Base-by-base conservation (phyloP, 2,888 invertebrate genomes). In the Tiliacea aurago region DNA sequence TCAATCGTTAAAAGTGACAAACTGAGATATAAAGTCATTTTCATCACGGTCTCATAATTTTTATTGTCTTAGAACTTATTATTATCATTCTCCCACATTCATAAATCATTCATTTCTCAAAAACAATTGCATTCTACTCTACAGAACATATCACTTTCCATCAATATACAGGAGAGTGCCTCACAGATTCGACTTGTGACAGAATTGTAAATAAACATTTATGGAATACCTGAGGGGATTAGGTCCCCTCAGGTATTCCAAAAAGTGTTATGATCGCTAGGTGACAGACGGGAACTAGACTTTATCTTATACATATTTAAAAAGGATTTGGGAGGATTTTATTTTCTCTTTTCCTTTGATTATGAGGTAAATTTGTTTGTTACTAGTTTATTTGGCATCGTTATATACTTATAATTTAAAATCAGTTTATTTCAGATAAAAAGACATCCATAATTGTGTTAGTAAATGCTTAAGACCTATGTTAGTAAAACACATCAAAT, bases 121-220 rank as follows among this genome's bases (percentile, higher is more conserved):
- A n/a, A 13, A 18, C 18, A 53, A 10, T 20, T 79, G 45, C 59
- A 28, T 47, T 53, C 28, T 9, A 4, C 37, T 37, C 37, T 37
- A 23, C 20, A 33, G 28, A 43, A 45, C 53, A 15, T 72, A 55
- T 47, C 37, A 41, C 20, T 45, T 56, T 37, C 41, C 13, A 61
- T 20, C 45, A 62, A 55, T 41, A 33, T 33, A 76, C 9, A 20
- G 23, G 28, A 37, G 41, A 78, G 83, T 77, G 63, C 78, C 5
- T 59, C 43, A 28, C 56, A 43, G 69, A 55, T 77, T 78, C 28
- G n/a, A 20, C 33, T 49, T 33, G 41, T 33, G 37, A 53, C 62
- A 33, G 63, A 55, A 45, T 41, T 77, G 70, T 59, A 83, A 82
- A 78, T 77, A 63, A 82, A 58, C 82, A 82, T 76, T 67, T n/a